Evolutionary conservation across 2,797 vertebrate genomes (phyloP), one percentile per base, ranked within the genome.

Genomic region (Scolopax rusticola): DNA sequence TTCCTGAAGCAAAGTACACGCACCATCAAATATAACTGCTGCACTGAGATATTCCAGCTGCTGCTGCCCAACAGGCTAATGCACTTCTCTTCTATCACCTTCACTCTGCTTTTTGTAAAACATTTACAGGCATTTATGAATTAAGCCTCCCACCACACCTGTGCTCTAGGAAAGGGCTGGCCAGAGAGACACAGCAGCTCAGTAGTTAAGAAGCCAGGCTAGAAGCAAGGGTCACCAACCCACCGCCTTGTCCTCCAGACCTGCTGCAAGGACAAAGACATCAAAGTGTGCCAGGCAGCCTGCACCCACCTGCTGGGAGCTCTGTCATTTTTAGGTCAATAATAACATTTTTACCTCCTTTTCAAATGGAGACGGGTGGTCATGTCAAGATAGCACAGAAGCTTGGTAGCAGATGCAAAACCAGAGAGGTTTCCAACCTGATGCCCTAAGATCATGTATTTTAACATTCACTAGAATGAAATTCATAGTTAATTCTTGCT

Each of bases 381-480:
- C 25, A 41, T 1, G 0, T 50, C 36, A 53, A 36, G n/a, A 19
- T 23, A 63, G 51, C 36, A 56, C 23, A 68, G 61, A n/a, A 57
- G 57, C 45, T 32, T 32, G 33, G 32, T 12, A 43, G 14, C 36
- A 80, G 69, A 50, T 41, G 21, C 57, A 81, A 53, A 67, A 77
- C 63, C 33, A 45, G 33, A 23, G 68, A 70, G 25, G 3, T 77
- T 68, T 89, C 56, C 28, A n/a, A 67, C 15, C 36, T 5, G 3
- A 7, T 25, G 12, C 24, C 0, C 0, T 64, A 41, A 36, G 6
- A n/a, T 14, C 21, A 15, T 0, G 0, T 23, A 19, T 74, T 92
- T 80, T 36, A 38, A 18, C 13, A 15, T 12, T 80, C 10, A 0
- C 28, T 70, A 16, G 17, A 85, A 43, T 60, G 30, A 65, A 89